Conservation (phyloP, 1,140 invertebrate species). For the Drosophila auraria region DNA sequence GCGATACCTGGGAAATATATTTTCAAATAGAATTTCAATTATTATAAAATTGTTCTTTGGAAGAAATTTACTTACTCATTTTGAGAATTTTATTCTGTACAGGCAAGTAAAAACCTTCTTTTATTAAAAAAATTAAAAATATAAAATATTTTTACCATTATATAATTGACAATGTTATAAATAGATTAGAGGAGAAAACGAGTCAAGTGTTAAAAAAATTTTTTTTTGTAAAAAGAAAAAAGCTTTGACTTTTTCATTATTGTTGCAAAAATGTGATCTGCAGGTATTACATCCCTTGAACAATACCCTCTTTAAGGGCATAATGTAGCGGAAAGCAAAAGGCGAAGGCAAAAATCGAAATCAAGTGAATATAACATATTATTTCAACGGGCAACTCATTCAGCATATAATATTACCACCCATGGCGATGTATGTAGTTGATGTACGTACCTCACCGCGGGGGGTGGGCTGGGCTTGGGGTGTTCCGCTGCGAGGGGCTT, state of each 20-base stretch:
- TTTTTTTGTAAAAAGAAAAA: background rate
- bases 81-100: no score
- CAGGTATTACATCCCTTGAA: background rate
- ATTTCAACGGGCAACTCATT: conserved; percentile 65
- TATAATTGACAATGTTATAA: no score
- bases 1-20: no score
- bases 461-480: conserved; percentile 4
- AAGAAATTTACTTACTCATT: no score
- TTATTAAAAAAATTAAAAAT: no score
- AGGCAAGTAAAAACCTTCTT: no score
- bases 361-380: conserved; percentile 65
- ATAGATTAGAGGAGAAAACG: no score
- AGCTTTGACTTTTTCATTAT: background rate
- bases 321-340: conserved; percentile 12
- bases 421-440: conserved; percentile 48
- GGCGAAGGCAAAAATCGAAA: conserved; percentile 53
- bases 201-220: background rate
- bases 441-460: conserved; percentile 32
- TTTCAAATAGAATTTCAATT: no score
- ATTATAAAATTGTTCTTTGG: no score
- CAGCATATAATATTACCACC: conserved; percentile 62
- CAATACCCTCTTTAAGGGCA: conserved; percentile 21
- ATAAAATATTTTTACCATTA: no score
- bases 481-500: background rate
- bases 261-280: background rate